These are phyloP conservation scores for Agonum fuliginosum DNA, from an alignment of 2,888 invertebrate species.

Conservation along the genomic window DNA sequence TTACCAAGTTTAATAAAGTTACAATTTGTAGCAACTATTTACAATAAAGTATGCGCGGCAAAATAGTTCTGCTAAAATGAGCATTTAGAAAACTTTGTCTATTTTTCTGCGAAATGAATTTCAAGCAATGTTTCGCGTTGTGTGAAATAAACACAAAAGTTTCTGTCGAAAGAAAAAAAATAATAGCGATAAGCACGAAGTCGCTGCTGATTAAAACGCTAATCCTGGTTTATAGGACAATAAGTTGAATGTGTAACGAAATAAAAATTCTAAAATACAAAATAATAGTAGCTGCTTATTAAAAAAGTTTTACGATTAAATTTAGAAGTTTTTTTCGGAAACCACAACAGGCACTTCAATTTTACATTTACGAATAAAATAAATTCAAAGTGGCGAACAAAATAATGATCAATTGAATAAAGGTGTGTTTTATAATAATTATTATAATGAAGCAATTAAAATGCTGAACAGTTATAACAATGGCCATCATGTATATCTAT, in stretches of 20 bases:
- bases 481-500: too few species aligned
- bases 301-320: neutral
- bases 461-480: too few species aligned
- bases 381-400: too few species aligned
- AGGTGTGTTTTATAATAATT: too few species aligned
- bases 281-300: conserved; percentile 4
- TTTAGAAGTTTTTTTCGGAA: neutral
- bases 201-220: conserved; percentile 21
- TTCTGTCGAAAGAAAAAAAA: neutral
- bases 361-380: too few species aligned
- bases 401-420: too few species aligned
- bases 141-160: neutral
- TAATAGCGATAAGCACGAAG: conserved; percentile 15
- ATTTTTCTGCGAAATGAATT: conserved; percentile 24
- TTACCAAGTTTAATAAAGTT: too few species aligned
- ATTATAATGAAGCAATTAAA: too few species aligned
- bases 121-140: conserved; percentile 1
- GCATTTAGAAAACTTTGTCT: conserved; percentile 17
- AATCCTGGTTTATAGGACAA: conserved; percentile 25
- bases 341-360: too few species aligned
- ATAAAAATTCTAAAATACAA: neutral
- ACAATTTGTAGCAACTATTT: too few species aligned
- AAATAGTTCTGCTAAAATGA: conserved; percentile 10
- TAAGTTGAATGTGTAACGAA: neutral
- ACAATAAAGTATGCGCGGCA: neutral